Conservation (phyloP, 2,888 invertebrate species). For the Leucophenga montana region DNA sequence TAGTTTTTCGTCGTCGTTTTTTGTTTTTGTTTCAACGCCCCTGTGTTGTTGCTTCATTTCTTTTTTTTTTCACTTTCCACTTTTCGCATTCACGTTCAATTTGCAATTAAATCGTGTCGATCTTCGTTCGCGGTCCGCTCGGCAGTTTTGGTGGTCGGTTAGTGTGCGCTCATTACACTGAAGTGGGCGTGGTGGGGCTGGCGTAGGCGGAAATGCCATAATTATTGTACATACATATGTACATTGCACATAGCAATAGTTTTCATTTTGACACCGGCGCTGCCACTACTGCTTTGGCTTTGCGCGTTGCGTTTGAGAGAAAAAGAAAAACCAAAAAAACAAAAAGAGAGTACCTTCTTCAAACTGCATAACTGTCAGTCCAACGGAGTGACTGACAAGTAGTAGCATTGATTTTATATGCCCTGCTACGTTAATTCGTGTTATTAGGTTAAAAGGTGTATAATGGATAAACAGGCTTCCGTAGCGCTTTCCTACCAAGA, state of each 20-base stretch:
- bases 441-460: slow-evolving; percentile 20
- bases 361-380: background rate
- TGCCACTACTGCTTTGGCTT: slow-evolving; percentile 14
- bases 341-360: slow-evolving; percentile 14
- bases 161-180: background rate
- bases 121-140: slow-evolving; percentile 5
- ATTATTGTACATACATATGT: no score
- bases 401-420: slow-evolving; percentile 35
- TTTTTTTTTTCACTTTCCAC: background rate
- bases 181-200: slow-evolving; percentile 13
- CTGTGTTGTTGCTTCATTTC: slow-evolving; percentile 17
- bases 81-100: slow-evolving; percentile 15
- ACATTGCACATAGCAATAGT: slow-evolving; percentile 16
- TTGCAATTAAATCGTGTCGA: slow-evolving; percentile 17
- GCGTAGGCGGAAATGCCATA: slow-evolving; percentile 11
- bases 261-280: slow-evolving; percentile 2
- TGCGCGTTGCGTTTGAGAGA: slow-evolving; percentile 28
- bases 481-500: slow-evolving; percentile 47
- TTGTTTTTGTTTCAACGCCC: slow-evolving; percentile 30
- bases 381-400: background rate
- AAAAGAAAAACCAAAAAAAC: no score
- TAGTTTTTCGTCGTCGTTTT: slow-evolving; percentile 4
- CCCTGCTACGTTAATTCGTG: slow-evolving; percentile 25
- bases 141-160: background rate
- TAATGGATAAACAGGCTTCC: slow-evolving; percentile 35